A percentile compares a stretch with the other conserved stretches of the same genome.
Evolutionary conservation across 2,888 invertebrate genomes (phyloP).

Genomic region (Pachymerium ferrugineum): DNA sequence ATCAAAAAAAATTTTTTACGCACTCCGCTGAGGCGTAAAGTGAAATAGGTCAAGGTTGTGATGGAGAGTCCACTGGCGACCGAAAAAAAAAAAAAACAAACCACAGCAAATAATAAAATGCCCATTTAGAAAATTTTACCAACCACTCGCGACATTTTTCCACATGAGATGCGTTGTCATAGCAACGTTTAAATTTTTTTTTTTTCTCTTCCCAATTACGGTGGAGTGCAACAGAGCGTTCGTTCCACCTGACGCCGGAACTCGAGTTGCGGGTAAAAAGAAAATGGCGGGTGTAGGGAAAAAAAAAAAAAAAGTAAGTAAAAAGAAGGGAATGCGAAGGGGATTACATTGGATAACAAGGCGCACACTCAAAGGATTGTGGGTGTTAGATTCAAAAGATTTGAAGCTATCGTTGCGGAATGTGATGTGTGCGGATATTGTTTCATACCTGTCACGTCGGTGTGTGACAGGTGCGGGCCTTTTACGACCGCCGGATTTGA

Average conservation of each 20-base stretch:
- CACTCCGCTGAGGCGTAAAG: neutral
- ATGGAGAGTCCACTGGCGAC: conserved; percentile 4
- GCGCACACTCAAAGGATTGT: no score
- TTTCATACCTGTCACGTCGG: neutral
- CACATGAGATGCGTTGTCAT: neutral
- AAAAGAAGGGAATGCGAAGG: neutral
- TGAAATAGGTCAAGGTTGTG: conserved; percentile 6
- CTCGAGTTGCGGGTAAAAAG: neutral
- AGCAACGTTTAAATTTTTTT: conserved; percentile 11
- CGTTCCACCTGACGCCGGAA: neutral
- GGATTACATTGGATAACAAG: neutral
- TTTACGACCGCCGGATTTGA: neutral
- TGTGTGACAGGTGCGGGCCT: neutral
- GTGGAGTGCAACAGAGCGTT: conserved; percentile 12
- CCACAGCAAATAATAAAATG: neutral
- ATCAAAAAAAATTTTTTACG: neutral
- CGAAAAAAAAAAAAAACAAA: neutral
- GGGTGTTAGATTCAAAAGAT: neutral
- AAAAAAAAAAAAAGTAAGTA: neutral
- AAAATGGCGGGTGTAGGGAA: neutral
- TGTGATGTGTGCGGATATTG: neutral
- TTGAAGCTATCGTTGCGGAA: neutral
- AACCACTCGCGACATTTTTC: neutral
- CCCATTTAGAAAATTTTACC: no score
- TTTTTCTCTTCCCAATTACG: conserved; percentile 13